Evolutionary conservation across 2,888 invertebrate genomes (phyloP), one percentile per base, ranked within the genome.

Genomic region (Chymomyza fuscimana): DNA sequence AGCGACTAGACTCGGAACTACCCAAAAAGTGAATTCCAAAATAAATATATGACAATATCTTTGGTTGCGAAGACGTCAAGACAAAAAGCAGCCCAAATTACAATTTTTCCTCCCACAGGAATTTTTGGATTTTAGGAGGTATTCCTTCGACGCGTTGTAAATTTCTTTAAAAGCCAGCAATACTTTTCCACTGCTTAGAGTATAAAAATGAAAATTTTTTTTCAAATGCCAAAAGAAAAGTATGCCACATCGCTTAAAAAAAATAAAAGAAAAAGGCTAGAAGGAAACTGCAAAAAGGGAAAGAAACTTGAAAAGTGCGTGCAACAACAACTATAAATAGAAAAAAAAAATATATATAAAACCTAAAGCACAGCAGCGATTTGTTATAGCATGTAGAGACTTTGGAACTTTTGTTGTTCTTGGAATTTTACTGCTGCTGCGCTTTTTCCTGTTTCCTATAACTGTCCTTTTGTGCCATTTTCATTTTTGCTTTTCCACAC

Each of bases 381-480:
- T 51, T 60, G 19, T 12, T 54, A 58, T 36, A 32, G 1, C 5
- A 56, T 56, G 36, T 54, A 40, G 56, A 51, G 56, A 51, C 29
- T 19, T 63, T 12, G 6, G 2, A 46, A 12, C 12, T n/a, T 64
- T 60, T 29, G 59, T 65, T 69, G 59, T 69, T 60, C 67, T 68
- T 65, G 70, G 61, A 69, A 36, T 19, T 62, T 32, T 10, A 16
- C 29, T 63, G 1, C 32, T 58, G 16, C 54, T 63, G 16, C 40
- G 10, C 5, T 67, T 46, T 54, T 51, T 67, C 9, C 65, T 10
- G 25, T n/a, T 69, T 19, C 32, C 40, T 58, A 58, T 29, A 15
- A 29, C 61, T 46, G 51, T 52, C 32, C 50, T 59, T 63, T 65
- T 65, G 65, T 69, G 56, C 52, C 69, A 54, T 65, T 60, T 67